Base-by-base conservation (phyloP, 2,888 invertebrate species). In the Scotopteryx bipunctaria region DNA sequence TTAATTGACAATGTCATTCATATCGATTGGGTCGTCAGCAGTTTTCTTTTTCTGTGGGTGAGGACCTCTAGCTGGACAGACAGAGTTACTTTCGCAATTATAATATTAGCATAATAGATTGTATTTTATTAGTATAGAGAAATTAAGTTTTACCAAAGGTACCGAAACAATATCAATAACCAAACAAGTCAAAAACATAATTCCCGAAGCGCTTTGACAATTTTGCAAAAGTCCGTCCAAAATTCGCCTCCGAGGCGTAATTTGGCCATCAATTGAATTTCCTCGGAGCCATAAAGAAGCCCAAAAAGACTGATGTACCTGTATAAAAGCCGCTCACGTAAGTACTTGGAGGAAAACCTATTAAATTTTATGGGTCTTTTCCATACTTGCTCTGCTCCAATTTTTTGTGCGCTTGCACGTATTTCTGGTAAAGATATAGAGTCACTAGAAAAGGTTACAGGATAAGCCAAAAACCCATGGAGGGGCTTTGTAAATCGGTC, bases 351-450 rank as follows among this genome's bases (percentile, higher is more conserved):
- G 86, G 85, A 86, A 88, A 87, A 76, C 84, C 82, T 87, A 88
- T 88, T 86, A 87, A 89, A 85, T 88, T 89, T 89, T 87, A 88
- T 81, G 87, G 75, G 73, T 77, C 83, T 86, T 87, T 85, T 86
- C 87, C 88, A 86, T 87, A 86, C 85, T 71, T 72, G 86, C 73
- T 70, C 71, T 88, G 88, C 87, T 88, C 89, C 86, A 89, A 85
- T 88, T 89, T 88, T 85, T 87, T 87, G 78, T 73, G 73, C 71
- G 64, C 70, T 65, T 67, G 56, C 60, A 60, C 69, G 67, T 49
- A 54, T 74, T 71, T 51, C 43, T 29, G 54, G 14, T 66, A 59
- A 57, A 57, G 56, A 52, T 47, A 9, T 44, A 16, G 40, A 51
- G 13, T 3, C 37, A 1, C 80, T 82, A 57, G 85, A 86, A 61